Percentiles rank a stretch among this genome's conserved stretches.
Conservation (phyloP, 2,797 vertebrate genomes). For the Chanos chanos region DNA sequence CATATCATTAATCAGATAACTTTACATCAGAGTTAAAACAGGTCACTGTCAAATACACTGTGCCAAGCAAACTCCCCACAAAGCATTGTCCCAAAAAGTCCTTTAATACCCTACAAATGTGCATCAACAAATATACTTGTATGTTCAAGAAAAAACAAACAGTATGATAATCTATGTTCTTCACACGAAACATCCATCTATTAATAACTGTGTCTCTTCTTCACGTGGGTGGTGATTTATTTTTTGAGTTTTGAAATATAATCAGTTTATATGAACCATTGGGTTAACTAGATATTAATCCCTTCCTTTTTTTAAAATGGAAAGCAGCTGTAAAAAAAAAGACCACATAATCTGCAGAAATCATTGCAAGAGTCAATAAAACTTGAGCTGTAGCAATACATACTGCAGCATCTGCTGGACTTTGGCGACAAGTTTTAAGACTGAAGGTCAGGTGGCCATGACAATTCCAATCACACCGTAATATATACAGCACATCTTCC, state of each 20-base stretch:
- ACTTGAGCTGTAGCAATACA: not conserved
- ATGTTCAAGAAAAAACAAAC: not conserved
- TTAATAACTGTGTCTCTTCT: too few species aligned
- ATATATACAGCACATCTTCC: not conserved
- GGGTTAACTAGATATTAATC: not conserved
- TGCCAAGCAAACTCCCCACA: too few species aligned
- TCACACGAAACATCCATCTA: not conserved
- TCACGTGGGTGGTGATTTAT: too few species aligned
- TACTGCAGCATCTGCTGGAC: conserved; percentile 2
- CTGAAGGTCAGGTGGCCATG: conserved; percentile 27
- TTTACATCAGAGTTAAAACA: not conserved
- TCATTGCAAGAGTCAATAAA: not conserved
- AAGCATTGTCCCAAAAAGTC: not conserved
- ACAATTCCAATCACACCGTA: not conserved
- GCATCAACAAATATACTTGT: not conserved
- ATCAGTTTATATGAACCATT: not conserved
- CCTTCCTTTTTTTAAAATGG: conserved; percentile 2
- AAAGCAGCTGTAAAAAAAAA: not conserved
- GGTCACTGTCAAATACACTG: not conserved
- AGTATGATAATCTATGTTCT: not conserved
- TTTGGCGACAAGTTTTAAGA: conserved; percentile 10
- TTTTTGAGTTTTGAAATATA: too few species aligned
- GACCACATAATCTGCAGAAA: not conserved
- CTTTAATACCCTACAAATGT: not conserved
- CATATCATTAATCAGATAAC: too few species aligned